Evolutionary conservation across 2,888 invertebrate species (phyloP).

Genomic region (Microctonus hyperodae): DNA sequence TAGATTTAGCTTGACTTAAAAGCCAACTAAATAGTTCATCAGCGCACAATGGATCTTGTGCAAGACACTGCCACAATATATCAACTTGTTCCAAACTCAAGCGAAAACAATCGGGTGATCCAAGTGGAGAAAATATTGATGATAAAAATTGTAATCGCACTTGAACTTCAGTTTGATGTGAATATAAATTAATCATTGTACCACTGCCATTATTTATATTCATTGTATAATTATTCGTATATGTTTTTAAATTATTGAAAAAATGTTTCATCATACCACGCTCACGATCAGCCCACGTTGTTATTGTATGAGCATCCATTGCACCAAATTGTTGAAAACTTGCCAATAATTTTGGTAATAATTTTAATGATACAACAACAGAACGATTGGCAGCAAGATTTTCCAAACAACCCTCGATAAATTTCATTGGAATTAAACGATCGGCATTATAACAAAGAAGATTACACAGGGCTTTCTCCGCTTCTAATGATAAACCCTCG

Average conservation of each 20-base stretch:
- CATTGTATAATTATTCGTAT: slow-evolving; percentile 64
- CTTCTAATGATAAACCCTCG: slow-evolving; percentile 90
- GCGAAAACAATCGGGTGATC: slow-evolving; percentile 88
- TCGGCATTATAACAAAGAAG: slow-evolving; percentile 90
- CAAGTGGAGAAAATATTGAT: slow-evolving; percentile 88
- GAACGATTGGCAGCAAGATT: slow-evolving; percentile 89
- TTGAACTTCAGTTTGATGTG: slow-evolving; percentile 88
- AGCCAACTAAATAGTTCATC: slow-evolving; percentile 95
- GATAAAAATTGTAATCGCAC: slow-evolving; percentile 91
- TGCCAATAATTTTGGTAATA: slow-evolving; percentile 88
- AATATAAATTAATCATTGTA: slow-evolving; percentile 64
- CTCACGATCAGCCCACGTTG: slow-evolving; percentile 92
- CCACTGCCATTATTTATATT: slow-evolving; percentile 39
- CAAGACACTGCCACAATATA: slow-evolving; percentile 89
- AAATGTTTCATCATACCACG: slow-evolving; percentile 93
- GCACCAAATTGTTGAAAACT: slow-evolving; percentile 91
- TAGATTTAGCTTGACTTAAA: slow-evolving; percentile 88
- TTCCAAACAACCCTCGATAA: slow-evolving; percentile 92
- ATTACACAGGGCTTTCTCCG: slow-evolving; percentile 90
- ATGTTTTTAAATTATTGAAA: slow-evolving; percentile 85
- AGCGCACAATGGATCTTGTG: slow-evolving; percentile 83
- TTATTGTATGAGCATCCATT: slow-evolving; percentile 82
- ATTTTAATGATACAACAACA: slow-evolving; percentile 86
- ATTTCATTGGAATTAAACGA: slow-evolving; percentile 88
- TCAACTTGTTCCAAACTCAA: slow-evolving; percentile 89